Conservation (phyloP, 2,888 invertebrate species). For the Lepidocyrtinus sp. region DNA sequence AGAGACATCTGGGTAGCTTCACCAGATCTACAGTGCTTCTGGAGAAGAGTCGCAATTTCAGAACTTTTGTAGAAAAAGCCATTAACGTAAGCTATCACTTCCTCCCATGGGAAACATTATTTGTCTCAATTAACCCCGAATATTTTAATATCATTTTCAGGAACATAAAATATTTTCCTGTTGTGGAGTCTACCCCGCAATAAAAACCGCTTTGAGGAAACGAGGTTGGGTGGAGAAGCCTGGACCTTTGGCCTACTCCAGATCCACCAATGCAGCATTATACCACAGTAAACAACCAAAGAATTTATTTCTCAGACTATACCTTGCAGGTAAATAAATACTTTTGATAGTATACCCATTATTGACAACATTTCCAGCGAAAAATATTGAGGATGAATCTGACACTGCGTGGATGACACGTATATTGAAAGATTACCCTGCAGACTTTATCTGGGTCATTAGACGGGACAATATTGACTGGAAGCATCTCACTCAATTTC, state of each 20-base stretch:
- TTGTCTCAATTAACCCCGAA: not conserved
- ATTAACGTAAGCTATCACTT: conserved; percentile 62
- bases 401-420: conserved; percentile 75
- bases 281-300: conserved; percentile 29
- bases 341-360: too few species aligned
- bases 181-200: conserved; percentile 80
- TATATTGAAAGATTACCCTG: conserved; percentile 84
- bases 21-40: conserved; percentile 51
- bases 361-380: not conserved
- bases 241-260: conserved; percentile 50
- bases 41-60: conserved; percentile 55
- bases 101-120: too few species aligned
- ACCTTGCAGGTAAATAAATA: not conserved
- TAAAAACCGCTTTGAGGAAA: conserved; percentile 79
- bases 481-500: conserved; percentile 78
- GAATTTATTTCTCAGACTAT: not conserved
- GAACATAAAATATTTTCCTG: conserved; percentile 72
- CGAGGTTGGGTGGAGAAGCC: conserved; percentile 84
- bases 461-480: conserved; percentile 87
- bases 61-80: conserved; percentile 65
- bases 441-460: conserved; percentile 93
- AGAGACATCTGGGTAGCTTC: not conserved
- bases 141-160: conserved; percentile 40
- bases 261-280: conserved; percentile 39
- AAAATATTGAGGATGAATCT: conserved; percentile 63